Base-by-base conservation (phyloP, 2,797 vertebrate species). In the Sebastes nivosus region DNA sequence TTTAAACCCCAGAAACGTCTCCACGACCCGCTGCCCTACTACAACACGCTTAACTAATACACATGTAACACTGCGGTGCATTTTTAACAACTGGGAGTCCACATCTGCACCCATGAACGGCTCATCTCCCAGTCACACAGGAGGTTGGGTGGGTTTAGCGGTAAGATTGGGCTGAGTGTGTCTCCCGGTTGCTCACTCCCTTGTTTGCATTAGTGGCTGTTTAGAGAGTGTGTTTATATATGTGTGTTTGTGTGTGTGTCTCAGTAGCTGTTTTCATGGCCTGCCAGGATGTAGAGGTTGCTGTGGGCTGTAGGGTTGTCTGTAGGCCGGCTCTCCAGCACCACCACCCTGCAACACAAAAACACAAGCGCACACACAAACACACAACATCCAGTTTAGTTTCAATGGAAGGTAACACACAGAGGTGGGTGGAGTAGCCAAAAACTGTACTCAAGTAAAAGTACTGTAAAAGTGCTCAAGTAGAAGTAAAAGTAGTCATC, bases 241-340 rank as follows among this genome's bases (percentile, higher is more conserved):
- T 63, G 22, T 73, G 42, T 12, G 57, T 69, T 85, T 82, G 66
- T 75, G 42, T 75, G 42, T 12, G 57, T 79, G 55, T 82, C 72
- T 99, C 97, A 99, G 97, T 99, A 99, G 95, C 98, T 99, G 97
- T 99, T 99, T 91, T 99, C 98, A 1, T 99, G 98, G 83, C 98
- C 98, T 30, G 98, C 98, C 86, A 99, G 96, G 95, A 99, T 99
- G 88, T 99, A 99, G 67, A 99, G 94, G 91, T 99, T 99, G 95
- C 98, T 99, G 94, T 99, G 96, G 94, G 98, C 98, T 63, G 98
- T 99, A 1, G 98, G 98, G 95, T 99, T 98, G 92, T 99, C 98
- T 0, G 98, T 99, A 0, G 98, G 98, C 82, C 97, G 93, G 82
- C 98, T 99, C 94, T 99, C 98, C 95, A 99, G 94, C 91, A 99